phyloP scores from a whole-genome alignment of 2,797 vertebrate genomes.

The Acrossocheilus fasciatus region DNA sequence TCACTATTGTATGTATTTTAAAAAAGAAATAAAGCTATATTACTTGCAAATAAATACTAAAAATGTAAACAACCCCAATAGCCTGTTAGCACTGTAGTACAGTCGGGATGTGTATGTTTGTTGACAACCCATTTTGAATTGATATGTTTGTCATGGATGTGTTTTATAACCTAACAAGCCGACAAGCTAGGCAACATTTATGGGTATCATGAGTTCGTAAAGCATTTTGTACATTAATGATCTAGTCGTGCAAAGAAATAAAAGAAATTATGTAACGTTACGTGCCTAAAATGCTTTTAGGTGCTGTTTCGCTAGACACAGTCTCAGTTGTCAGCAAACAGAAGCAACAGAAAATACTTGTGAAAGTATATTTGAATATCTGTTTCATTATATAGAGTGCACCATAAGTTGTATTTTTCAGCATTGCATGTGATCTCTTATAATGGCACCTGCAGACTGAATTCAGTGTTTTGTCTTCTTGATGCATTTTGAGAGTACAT shows the following conservation, averaged over 20 bases:
- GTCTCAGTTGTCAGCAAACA: neutral
- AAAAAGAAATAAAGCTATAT: too few species aligned
- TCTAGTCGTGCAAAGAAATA: neutral
- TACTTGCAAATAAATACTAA: too few species aligned
- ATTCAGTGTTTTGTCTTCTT: neutral
- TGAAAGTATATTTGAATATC: neutral
- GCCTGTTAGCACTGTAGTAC: neutral
- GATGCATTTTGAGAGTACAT: neutral
- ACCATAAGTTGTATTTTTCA: neutral
- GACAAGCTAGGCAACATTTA: neutral
- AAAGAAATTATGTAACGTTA: neutral
- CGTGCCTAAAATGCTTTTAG: neutral
- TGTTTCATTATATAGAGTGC: neutral
- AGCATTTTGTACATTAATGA: neutral
- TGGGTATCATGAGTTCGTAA: neutral
- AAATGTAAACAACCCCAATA: neutral
- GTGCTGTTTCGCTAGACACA: neutral
- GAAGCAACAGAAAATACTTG: neutral
- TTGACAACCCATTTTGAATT: conserved; percentile 28
- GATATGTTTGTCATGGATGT: neutral
- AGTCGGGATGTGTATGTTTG: conserved; percentile 8
- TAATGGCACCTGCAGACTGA: neutral
- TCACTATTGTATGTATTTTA: neutral
- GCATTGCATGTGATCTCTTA: neutral
- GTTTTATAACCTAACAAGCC: neutral